phyloP scores from a whole-genome alignment of 2,113 vertebrate species.

The Eublepharis macularius region DNA sequence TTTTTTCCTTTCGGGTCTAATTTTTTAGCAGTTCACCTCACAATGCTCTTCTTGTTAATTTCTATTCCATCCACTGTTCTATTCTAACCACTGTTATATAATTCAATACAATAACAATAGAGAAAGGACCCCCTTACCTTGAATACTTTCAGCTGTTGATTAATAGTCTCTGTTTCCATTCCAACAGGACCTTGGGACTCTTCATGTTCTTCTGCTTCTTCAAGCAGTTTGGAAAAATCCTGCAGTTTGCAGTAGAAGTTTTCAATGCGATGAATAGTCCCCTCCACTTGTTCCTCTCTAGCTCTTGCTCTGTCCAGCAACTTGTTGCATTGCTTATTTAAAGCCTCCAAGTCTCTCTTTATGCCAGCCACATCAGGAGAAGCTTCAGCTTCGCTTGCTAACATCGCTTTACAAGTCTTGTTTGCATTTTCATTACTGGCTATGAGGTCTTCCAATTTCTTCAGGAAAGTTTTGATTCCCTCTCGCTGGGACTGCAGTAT shows the following conservation, averaged over 20 bases:
- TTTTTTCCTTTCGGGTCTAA: neutral
- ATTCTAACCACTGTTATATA: neutral
- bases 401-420: constrained; percentile 90
- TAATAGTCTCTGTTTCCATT: constrained; percentile 94
- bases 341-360: constrained; percentile 91
- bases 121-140: constrained; percentile 82
- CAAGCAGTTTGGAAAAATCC: constrained; percentile 77
- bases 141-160: constrained; percentile 91
- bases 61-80: neutral
- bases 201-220: constrained; percentile 83
- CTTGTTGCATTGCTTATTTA: constrained; percentile 95
- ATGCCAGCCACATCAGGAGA: constrained; percentile 92
- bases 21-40: neutral
- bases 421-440: constrained; percentile 82
- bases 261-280: constrained; percentile 77
- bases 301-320: constrained; percentile 87
- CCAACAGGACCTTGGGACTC: constrained; percentile 90
- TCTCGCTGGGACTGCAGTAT: constrained; percentile 82
- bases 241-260: constrained; percentile 84
- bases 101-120: constrained; percentile 26
- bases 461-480: constrained; percentile 81
- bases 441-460: constrained; percentile 87
- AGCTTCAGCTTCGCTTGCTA: constrained; percentile 82
- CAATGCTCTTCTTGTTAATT: neutral
- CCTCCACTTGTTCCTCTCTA: constrained; percentile 83